These are phyloP conservation scores for Neuroterus valhalla DNA, from an alignment of 1,140 invertebrate genomes.

Conservation along the genomic window DNA sequence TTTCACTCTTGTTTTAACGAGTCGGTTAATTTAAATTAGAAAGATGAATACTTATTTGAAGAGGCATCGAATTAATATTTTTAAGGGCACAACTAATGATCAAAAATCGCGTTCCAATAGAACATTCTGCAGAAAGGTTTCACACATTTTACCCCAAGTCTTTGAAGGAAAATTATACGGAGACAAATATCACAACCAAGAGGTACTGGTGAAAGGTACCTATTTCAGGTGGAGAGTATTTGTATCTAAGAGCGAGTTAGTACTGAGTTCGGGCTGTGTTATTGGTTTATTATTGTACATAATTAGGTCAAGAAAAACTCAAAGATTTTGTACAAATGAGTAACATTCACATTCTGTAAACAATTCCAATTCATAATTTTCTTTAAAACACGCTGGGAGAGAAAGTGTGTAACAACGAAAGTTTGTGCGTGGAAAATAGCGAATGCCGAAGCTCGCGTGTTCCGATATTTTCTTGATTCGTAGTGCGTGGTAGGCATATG, in stretches of 20 bases:
- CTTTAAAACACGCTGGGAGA: neutral
- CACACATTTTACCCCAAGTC: neutral
- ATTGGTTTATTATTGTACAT: too few species aligned
- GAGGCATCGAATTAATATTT: neutral
- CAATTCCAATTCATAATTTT: neutral
- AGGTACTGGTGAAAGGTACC: too few species aligned
- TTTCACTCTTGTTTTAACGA: neutral
- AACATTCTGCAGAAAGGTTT: neutral
- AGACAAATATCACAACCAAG: neutral
- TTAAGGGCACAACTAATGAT: neutral
- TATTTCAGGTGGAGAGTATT: too few species aligned
- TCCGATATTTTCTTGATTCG: neutral
- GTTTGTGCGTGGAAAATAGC: neutral
- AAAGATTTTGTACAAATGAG: too few species aligned
- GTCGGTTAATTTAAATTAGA: neutral
- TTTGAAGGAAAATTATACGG: neutral
- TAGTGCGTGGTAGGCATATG: neutral
- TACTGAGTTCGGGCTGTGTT: too few species aligned
- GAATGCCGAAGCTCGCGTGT: neutral
- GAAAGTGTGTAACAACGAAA: conserved; percentile 5
- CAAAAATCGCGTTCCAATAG: neutral
- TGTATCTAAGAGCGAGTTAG: too few species aligned
- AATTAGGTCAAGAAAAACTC: too few species aligned
- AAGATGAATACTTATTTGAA: too few species aligned
- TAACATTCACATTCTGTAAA: neutral